Evolutionary conservation across 2,797 vertebrate species (phyloP).

Genomic region (Microcaecilia unicolor): DNA sequence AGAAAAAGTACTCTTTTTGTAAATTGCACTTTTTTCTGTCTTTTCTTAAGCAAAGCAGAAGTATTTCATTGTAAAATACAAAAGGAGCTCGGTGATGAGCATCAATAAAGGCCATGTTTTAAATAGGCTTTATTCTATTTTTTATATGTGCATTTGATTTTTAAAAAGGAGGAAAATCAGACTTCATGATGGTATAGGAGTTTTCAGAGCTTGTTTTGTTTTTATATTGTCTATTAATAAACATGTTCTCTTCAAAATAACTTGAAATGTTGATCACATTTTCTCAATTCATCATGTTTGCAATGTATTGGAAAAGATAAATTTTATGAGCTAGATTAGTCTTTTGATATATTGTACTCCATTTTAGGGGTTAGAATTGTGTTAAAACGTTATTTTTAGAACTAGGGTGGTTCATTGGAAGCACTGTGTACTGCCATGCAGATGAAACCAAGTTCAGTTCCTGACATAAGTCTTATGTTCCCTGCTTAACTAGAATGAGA

Average conservation of each 20-base stretch:
- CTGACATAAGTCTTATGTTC: too few relatives aligned
- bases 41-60: conserved; percentile 76
- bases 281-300: conserved; percentile 3
- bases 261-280: conserved; percentile 17
- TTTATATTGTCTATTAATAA: conserved; percentile 20
- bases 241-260: conserved; percentile 17
- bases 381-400: too few relatives aligned
- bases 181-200: conserved; percentile 23
- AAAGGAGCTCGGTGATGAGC: conserved; percentile 65
- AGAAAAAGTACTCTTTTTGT: conserved; percentile 69
- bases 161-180: conserved; percentile 31
- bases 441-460: too few relatives aligned
- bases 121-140: conserved; percentile 66
- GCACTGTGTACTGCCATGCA: too few relatives aligned
- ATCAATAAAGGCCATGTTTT: conserved; percentile 90
- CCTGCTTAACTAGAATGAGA: too few relatives aligned
- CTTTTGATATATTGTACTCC: too few relatives aligned
- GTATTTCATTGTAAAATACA: conserved; percentile 76
- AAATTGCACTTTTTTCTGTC: conserved; percentile 68
- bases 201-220: conserved; percentile 23
- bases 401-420: too few relatives aligned
- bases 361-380: too few relatives aligned
- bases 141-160: conserved; percentile 41
- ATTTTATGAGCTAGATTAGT: too few relatives aligned
- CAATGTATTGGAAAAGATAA: conserved; percentile 1